A percentile compares a stretch with the other conserved stretches of the same genome.
Conservation (phyloP, 2,888 invertebrate species). For the Leptinotarsa tumamoca region DNA sequence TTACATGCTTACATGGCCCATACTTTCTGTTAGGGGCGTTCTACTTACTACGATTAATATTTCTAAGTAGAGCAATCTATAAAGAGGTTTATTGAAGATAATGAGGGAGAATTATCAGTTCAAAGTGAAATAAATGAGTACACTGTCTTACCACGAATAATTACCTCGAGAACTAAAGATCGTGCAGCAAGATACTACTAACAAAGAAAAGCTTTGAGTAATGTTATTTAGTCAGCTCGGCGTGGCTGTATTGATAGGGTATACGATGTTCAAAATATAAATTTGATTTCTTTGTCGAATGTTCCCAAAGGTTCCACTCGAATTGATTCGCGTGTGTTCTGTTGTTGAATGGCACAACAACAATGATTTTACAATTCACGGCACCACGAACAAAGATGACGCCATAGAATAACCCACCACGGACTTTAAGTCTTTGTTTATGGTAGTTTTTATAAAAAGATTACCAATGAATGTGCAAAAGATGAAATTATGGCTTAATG, state of each 20-base stretch:
- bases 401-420: no score
- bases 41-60: no score
- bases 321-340: background rate
- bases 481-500: no score
- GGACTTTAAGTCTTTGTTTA: no score
- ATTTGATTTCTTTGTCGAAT: background rate
- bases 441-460: no score
- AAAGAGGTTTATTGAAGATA: conserved; percentile 5
- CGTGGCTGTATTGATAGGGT: background rate
- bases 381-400: no score
- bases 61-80: conserved; percentile 29
- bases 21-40: no score
- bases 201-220: conserved; percentile 26
- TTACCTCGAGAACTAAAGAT: conserved; percentile 24
- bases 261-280: background rate
- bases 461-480: no score
- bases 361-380: no score
- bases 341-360: background rate
- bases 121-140: conserved; percentile 18
- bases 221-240: background rate
- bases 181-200: conserved; percentile 20
- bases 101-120: conserved; percentile 17
- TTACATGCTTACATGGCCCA: no score
- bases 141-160: conserved; percentile 19
- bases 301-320: background rate